These are phyloP conservation scores for Myiopsitta monachus DNA, from an alignment of 2,113 vertebrate genomes.

Conservation along the genomic window DNA sequence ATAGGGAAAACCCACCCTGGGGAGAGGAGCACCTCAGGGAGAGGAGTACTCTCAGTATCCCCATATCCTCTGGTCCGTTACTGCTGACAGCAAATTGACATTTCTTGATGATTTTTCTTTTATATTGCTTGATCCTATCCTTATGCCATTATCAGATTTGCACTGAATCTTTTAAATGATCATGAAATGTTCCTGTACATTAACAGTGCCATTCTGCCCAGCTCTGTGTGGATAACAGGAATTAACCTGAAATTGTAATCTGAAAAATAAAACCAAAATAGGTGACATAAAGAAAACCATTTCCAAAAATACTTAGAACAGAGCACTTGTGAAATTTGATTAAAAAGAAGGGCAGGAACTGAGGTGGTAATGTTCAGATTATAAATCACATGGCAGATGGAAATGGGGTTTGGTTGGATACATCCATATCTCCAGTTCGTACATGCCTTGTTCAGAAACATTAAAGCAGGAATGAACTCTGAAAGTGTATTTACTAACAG, in stretches of 20 bases:
- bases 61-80: slow-evolving; percentile 8
- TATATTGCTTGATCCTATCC: not conserved
- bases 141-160: not conserved
- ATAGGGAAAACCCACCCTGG: not conserved
- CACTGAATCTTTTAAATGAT: not conserved
- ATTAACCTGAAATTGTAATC: not conserved
- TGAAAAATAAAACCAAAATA: not conserved
- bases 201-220: not conserved
- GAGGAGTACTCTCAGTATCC: not conserved
- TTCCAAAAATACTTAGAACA: not conserved
- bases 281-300: not conserved
- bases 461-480: not conserved
- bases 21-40: not conserved
- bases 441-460: not conserved
- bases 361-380: not conserved
- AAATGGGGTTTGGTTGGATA: not conserved
- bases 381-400: not conserved
- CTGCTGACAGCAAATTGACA: not conserved
- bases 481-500: not conserved
- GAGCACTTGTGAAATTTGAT: not conserved
- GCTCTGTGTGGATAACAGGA: not conserved
- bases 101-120: not conserved
- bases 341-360: not conserved
- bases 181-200: not conserved
- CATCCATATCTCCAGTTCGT: not conserved